Evolutionary conservation across 2,113 vertebrate species (phyloP), one percentile per base, ranked within the genome.

Genomic region (Tenebrosternarchus preto): DNA sequence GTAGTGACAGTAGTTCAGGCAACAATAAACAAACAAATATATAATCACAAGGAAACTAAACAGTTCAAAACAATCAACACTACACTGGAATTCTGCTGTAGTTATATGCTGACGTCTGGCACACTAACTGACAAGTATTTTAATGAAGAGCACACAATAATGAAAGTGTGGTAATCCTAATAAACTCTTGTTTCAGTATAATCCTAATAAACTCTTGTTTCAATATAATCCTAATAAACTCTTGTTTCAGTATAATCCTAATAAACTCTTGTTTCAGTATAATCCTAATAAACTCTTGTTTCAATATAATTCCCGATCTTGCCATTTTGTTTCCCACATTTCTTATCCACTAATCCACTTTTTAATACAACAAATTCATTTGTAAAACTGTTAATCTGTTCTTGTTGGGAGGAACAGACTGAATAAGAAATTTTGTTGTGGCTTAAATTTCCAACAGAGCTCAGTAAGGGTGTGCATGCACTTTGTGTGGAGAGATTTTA

Each of bases 361-460:
- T 73, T 76, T 66, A 55, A 78, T 71, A 24, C 55, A 39, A 25
- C 25, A 81, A 81, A 76, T 84, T 78, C 59, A 31, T 64, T 73
- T 53, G 50, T 77, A 60, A 74, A 77, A 72, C n/a, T 55, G 56
- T 36, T 73, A 82, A 81, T 75, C 78, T 70, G 22, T 78, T 33
- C 66, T 39, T 67, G 57, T 27, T 69, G 36, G 66, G 31, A 85
- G 77, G 80, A 82, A 73, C 43, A 50, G 43, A 50, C 43, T 15
- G 43, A 50, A 11, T 50, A 50, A 50, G 43, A 66, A 67, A 72
- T 83, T 71, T 73, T 36, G 46, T 66, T 80, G 31, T 55, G 39
- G 60, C 76, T 82, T 75, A 73, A 83, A 77, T 72, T 77, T 75
- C 67, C 29, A 81, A 46, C 68, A 70, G 43, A 66, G 75, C 55